Conservation (phyloP, 2,888 invertebrate species). For the Drosophila pegasa region DNA sequence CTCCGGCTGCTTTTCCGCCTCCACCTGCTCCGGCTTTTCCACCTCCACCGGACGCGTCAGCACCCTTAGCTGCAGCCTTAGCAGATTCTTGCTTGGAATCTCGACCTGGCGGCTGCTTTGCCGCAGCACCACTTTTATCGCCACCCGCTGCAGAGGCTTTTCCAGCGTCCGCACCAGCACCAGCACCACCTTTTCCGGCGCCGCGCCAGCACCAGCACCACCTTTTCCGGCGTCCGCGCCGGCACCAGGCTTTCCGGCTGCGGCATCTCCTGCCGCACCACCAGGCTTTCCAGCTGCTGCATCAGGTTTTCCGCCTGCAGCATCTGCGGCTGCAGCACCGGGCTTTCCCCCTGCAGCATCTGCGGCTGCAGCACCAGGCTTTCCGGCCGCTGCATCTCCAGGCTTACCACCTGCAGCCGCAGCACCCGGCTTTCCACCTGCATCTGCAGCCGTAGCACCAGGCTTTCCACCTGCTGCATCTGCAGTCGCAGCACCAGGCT, state of each 20-base stretch:
- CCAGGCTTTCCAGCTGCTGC: background rate
- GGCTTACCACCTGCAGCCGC: background rate
- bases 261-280: background rate
- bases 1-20: background rate
- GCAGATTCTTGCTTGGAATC: background rate
- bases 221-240: too few relatives aligned
- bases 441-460: background rate
- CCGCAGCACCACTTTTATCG: background rate
- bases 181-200: background rate
- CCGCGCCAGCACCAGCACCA: background rate
- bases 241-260: background rate
- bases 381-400: background rate
- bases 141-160: too few relatives aligned
- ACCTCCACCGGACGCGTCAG: background rate
- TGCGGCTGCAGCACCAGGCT: background rate
- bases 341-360: constrained; percentile 9
- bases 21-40: background rate
- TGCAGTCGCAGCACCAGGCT: background rate
- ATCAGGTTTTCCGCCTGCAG: too few relatives aligned
- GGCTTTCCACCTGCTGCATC: background rate
- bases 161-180: too few relatives aligned
- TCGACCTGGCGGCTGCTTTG: background rate
- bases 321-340: background rate
- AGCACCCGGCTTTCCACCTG: background rate
- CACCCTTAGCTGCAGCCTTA: background rate